Base-by-base conservation (phyloP, 35 echinoderm and acorn worm species). In the Heliocidaris erythrogramma region DNA sequence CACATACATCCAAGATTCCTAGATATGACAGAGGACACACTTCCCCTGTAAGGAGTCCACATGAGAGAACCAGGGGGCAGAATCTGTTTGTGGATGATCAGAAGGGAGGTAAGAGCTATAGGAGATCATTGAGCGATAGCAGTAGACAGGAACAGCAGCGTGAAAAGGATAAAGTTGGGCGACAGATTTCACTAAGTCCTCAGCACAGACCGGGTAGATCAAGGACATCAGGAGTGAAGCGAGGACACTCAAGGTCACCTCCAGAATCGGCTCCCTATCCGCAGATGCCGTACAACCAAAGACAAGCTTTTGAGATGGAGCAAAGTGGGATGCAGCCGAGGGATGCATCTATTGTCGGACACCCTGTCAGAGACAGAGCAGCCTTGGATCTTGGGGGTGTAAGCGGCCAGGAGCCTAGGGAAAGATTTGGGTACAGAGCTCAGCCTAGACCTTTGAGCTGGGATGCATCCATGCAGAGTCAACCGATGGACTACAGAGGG, bases 1-100 rank as follows among this genome's bases (percentile, higher is more conserved):
- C 95, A 65, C 52, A 69, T 21, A 47, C 49, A 13, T 97, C 95
- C 47, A 87, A 94, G 87, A 93, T 97, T 78, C 97, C 96, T 16
- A 94, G 92, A 92, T 94, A 95, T 93, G 92, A 94, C 90, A 85
- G 30, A 85, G 49, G 90, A 16, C 30, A 30, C 12, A 95, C 48
- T 59, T 92, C 86, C 30, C 61, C 56, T 10, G 21, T 88, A 48
- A 94, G 27, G 71, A 94, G 93, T n/a, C 88, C 95, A 27, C 48
- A 30, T 50, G 91, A 92, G 48, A 92, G 91, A 92, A 59, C 48
- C 49, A 35, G 91, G 4, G 49, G 47, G 50, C 91, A 92, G 91
- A 18, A 1, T 13, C 91, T 92, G 4, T 48, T 13, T 50, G 91
- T 48, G 21, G 91, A 92, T 59, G 50, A 59, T 4, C 47, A 48